Conservation (phyloP, 2,113 vertebrate species). For the Aspiorhynchus laticeps region DNA sequence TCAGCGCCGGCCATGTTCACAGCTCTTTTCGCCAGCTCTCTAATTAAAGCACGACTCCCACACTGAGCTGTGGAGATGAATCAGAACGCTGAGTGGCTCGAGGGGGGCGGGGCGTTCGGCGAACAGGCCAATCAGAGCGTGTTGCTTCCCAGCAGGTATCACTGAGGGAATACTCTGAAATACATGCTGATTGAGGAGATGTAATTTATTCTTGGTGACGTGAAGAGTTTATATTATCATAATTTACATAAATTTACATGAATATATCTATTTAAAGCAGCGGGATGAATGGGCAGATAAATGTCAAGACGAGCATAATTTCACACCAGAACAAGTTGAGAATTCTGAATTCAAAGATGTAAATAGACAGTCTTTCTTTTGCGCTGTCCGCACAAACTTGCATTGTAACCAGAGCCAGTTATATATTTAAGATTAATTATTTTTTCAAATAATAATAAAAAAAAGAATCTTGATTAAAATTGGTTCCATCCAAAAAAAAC, state of each 20-base stretch:
- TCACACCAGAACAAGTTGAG: neutral
- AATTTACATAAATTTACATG: slow-evolving; percentile 35
- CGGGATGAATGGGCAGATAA: slow-evolving; percentile 27
- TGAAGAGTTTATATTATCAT: slow-evolving; percentile 33
- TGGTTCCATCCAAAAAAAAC: too few relatives aligned
- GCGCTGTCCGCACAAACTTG: neutral
- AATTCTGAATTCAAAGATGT: neutral
- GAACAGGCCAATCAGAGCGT: slow-evolving; percentile 63
- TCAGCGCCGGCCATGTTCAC: slow-evolving; percentile 69
- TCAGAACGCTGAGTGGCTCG: slow-evolving; percentile 61
- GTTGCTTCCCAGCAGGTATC: slow-evolving; percentile 67
- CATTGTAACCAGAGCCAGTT: too few relatives aligned
- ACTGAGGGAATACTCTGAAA: slow-evolving; percentile 64
- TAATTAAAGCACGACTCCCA: slow-evolving; percentile 60
- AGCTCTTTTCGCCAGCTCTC: slow-evolving; percentile 67
- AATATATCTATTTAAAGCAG: slow-evolving; percentile 19
- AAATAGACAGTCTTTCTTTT: neutral
- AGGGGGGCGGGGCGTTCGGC: slow-evolving; percentile 40
- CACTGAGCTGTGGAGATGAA: slow-evolving; percentile 65
- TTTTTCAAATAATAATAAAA: too few relatives aligned
- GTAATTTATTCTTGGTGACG: slow-evolving; percentile 19
- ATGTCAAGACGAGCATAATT: slow-evolving; percentile 42
- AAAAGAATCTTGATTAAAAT: too few relatives aligned
- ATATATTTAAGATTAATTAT: too few relatives aligned
- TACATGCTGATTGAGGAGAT: slow-evolving; percentile 57